Evolutionary conservation across 2,113 vertebrate genomes (phyloP), one percentile per base, ranked within the genome.

Genomic region (Syngnathus typhle): DNA sequence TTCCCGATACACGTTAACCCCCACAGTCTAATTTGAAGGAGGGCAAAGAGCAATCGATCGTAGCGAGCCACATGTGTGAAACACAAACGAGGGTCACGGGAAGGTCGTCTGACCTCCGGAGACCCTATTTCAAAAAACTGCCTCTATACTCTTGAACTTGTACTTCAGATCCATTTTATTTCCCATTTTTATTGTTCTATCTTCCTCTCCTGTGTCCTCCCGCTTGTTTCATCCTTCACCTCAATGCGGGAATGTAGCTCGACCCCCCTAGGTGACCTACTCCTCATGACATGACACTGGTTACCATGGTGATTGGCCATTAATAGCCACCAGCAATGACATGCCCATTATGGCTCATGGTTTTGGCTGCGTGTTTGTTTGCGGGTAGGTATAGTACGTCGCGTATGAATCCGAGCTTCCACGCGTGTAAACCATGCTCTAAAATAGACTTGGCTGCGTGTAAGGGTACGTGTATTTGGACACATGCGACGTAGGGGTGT

Each of bases 261-360:
- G 71, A 85, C 72, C 87, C 72, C 82, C 87, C 80, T 84, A 85
- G 85, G 86, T 90, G 87, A 87, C 87, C 87, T 78, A 76, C 79
- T 86, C 77, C 79, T 71, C 56, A 54, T 87, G 86, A 82, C 78
- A 88, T 82, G 76, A 79, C 68, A 81, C 72, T 71, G 78, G 88
- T 91, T 90, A 78, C 90, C 85, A 91, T 89, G 82, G 89, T 75
- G 85, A 90, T 87, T 72, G 81, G 77, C 87, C 84, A 84, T 83
- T 84, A 87, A 90, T 89, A 90, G 84, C 85, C 82, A 73, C 82
- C 65, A 65, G 79, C 82, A 65, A 69, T 52, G 78, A 84, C 85
- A 82, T 71, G 78, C 80, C 82, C 74, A 62, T 72, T 72, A 72
- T 64, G 71, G 75, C 76, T 83, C 79, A 68, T 54, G 49, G 47